These are phyloP conservation scores for Mycogona germanica DNA, from an alignment of 2,888 invertebrate species.

Conservation along the genomic window DNA sequence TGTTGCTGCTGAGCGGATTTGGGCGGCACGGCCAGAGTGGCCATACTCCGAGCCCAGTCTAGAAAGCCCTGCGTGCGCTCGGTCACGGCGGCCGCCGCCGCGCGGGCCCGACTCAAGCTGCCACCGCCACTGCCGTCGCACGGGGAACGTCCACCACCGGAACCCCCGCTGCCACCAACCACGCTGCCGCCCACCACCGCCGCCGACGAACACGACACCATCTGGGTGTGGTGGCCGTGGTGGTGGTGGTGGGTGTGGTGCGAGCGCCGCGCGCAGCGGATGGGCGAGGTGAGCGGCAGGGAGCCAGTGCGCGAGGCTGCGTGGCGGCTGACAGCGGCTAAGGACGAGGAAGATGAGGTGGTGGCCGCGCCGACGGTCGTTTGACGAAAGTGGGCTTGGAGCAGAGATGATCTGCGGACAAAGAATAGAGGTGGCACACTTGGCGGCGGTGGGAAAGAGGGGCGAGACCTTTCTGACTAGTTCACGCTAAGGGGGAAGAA, in stretches of 20 bases:
- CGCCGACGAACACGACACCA: too few relatives aligned
- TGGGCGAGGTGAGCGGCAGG: conserved; percentile 13
- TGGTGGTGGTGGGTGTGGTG: too few relatives aligned
- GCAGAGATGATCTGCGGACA: conserved; percentile 19
- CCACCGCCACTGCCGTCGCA: neutral
- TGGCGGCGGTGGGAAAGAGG: too few relatives aligned
- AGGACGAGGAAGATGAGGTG: conserved; percentile 19
- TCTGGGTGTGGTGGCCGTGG: conserved; percentile 18
- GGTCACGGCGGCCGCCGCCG: conserved; percentile 11
- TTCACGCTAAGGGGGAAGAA: too few relatives aligned
- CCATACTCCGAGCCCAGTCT: conserved; percentile 20
- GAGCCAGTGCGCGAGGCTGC: conserved; percentile 17
- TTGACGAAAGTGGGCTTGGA: conserved; percentile 21
- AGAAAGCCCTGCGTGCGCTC: conserved; percentile 20
- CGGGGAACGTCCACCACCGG: conserved; percentile 4
- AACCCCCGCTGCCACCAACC: conserved; percentile 12
- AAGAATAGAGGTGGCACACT: neutral
- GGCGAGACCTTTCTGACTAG: neutral
- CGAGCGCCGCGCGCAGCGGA: conserved; percentile 8
- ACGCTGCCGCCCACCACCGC: too few relatives aligned
- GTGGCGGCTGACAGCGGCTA: conserved; percentile 18
- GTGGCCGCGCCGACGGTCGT: too few relatives aligned
- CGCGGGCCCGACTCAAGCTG: conserved; percentile 9
- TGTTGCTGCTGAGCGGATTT: conserved; percentile 4
- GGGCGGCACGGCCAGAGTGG: conserved; percentile 19